phyloP scores from a whole-genome alignment of 2,888 invertebrate genomes.

The Podotricha telesiphe region DNA sequence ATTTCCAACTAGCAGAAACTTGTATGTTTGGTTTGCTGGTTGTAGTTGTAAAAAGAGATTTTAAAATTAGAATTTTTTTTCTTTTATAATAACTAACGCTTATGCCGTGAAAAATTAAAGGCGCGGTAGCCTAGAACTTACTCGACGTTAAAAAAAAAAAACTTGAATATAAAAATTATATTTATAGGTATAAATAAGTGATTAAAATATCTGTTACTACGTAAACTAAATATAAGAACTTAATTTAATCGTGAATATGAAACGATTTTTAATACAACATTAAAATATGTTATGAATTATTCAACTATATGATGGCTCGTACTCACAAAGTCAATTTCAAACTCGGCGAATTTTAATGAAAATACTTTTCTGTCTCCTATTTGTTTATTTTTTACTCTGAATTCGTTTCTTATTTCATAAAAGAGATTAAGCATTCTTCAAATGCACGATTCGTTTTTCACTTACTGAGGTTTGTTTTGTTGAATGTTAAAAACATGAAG shows the following conservation, averaged over 20 bases:
- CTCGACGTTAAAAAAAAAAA: too few relatives aligned
- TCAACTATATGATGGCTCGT: constrained; percentile 45
- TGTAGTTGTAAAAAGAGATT: too few relatives aligned
- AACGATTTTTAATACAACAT: constrained; percentile 39
- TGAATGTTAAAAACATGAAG: constrained; percentile 21
- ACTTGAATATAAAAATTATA: too few relatives aligned
- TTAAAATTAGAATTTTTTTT: too few relatives aligned
- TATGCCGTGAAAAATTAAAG: too few relatives aligned
- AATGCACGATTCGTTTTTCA: constrained; percentile 44
- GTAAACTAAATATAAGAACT: constrained; percentile 19
- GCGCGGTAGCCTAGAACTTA: too few relatives aligned
- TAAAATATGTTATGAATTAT: constrained; percentile 48
- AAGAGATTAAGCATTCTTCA: constrained; percentile 65
- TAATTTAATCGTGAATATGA: constrained; percentile 3
- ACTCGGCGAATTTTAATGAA: constrained; percentile 53
- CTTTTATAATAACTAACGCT: too few relatives aligned
- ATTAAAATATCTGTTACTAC: background rate
- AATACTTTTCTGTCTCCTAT: constrained; percentile 58
- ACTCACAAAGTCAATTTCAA: constrained; percentile 48
- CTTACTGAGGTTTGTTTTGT: constrained; percentile 29
- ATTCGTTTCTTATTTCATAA: constrained; percentile 59
- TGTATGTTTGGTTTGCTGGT: too few relatives aligned
- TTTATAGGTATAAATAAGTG: too few relatives aligned
- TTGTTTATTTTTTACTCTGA: constrained; percentile 57
- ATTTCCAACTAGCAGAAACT: background rate